Conservation (phyloP, 2,797 vertebrate genomes). For the Cyclura pinguis region DNA sequence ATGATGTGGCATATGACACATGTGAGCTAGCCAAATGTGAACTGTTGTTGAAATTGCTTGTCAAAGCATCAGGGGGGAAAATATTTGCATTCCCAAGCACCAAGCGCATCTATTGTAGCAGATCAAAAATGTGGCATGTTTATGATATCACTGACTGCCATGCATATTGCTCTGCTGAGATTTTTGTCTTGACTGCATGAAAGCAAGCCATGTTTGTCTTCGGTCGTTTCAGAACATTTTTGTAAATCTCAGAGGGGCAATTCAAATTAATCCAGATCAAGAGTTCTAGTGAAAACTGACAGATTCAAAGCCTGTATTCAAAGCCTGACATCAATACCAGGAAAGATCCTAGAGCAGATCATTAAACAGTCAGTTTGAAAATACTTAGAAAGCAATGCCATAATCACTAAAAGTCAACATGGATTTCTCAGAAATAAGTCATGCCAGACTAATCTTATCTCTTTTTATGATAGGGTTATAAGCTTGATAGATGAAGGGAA, state of each 20-base stretch:
- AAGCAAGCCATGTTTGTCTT: constrained; percentile 52
- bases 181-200: constrained; percentile 45
- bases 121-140: constrained; percentile 65
- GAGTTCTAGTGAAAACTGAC: neutral
- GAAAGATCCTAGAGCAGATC: too few relatives aligned
- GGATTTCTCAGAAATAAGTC: too few relatives aligned
- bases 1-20: constrained; percentile 66
- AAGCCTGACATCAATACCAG: too few relatives aligned
- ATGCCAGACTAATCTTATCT: too few relatives aligned
- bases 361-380: too few relatives aligned
- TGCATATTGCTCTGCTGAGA: constrained; percentile 48
- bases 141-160: constrained; percentile 61
- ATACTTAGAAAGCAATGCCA: too few relatives aligned
- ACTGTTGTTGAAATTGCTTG: constrained; percentile 77
- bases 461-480: too few relatives aligned
- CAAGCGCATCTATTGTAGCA: constrained; percentile 54
- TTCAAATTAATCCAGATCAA: neutral
- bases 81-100: constrained; percentile 78
- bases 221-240: constrained; percentile 57
- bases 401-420: too few relatives aligned
- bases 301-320: neutral
- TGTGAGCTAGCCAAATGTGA: constrained; percentile 75
- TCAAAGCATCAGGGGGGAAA: constrained; percentile 76
- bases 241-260: constrained; percentile 34
- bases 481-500: too few relatives aligned